Conservation (phyloP, 2,888 invertebrate genomes). For the Clitarchus hookeri region DNA sequence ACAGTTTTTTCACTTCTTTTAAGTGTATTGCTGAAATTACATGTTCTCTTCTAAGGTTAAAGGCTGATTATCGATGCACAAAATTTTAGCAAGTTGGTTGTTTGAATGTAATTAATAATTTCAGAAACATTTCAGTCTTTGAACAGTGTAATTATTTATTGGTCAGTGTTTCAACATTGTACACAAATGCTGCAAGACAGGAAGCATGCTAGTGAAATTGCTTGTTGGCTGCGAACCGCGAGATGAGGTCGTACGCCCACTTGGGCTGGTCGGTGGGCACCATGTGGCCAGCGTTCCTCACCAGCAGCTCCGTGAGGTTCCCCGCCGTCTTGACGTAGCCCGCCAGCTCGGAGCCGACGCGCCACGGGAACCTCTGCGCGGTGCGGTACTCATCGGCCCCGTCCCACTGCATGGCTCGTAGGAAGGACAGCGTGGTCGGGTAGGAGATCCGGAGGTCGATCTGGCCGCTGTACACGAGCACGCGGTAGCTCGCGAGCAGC, state of each 20-base stretch:
- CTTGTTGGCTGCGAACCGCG: constrained; percentile 52
- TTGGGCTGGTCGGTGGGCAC: constrained; percentile 53
- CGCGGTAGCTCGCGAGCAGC: constrained; percentile 61
- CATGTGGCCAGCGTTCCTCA: constrained; percentile 53
- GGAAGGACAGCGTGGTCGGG: constrained; percentile 63
- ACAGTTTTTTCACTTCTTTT: no score
- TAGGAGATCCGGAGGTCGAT: constrained; percentile 69
- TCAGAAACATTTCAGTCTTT: no score
- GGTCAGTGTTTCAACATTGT: not conserved
- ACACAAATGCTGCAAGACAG: not conserved
- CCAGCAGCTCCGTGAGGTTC: constrained; percentile 48
- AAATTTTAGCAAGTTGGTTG: no score
- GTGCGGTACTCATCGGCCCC: constrained; percentile 48
- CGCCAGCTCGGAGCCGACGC: constrained; percentile 43
- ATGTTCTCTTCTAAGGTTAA: no score
- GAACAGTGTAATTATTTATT: no score
- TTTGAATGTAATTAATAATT: no score
- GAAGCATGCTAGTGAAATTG: not conserved
- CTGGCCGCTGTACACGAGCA: constrained; percentile 51
- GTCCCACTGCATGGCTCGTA: constrained; percentile 56
- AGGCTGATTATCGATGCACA: no score
- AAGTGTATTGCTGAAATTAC: no score
- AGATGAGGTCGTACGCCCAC: constrained; percentile 53
- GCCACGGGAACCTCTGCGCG: constrained; percentile 30
- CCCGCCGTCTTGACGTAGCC: constrained; percentile 48